A percentile compares a stretch with the other conserved stretches of the same genome.
Evolutionary conservation across 1,140 invertebrate species (phyloP).

Genomic region (Nixonia krombeini): DNA sequence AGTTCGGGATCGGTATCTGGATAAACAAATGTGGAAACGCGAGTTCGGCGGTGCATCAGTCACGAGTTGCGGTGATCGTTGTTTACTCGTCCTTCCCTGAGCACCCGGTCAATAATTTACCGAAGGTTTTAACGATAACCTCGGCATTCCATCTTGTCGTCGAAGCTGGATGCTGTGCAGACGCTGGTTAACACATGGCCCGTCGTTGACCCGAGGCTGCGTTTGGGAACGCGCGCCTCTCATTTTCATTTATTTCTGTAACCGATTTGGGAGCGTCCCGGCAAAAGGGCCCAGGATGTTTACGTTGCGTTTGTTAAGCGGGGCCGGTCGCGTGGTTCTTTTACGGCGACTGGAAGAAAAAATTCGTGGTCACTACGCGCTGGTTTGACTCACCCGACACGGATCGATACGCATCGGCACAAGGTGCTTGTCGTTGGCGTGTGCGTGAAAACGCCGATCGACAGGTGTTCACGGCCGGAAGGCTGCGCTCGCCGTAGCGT

Average conservation of each 20-base stretch:
- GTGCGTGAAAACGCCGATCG: slow-evolving; percentile 48
- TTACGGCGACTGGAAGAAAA: neutral
- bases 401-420: slow-evolving; percentile 58
- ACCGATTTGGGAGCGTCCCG: no score
- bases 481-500: slow-evolving; percentile 48
- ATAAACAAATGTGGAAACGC: no score
- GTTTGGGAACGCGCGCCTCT: neutral
- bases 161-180: neutral
- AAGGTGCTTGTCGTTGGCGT: slow-evolving; percentile 51
- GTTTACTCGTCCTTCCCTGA: no score
- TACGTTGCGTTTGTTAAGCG: neutral
- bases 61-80: no score
- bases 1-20: no score
- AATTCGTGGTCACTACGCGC: slow-evolving; percentile 9
- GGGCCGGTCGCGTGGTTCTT: neutral
- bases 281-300: neutral
- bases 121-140: neutral
- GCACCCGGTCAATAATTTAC: neutral
- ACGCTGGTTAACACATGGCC: slow-evolving; percentile 2
- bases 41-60: no score
- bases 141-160: neutral
- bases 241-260: neutral
- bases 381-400: slow-evolving; percentile 52
- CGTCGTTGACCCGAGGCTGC: neutral
- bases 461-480: slow-evolving; percentile 53